These are phyloP conservation scores for Sebastes iracundus DNA, from an alignment of 2,797 vertebrate species.

Conservation along the genomic window DNA sequence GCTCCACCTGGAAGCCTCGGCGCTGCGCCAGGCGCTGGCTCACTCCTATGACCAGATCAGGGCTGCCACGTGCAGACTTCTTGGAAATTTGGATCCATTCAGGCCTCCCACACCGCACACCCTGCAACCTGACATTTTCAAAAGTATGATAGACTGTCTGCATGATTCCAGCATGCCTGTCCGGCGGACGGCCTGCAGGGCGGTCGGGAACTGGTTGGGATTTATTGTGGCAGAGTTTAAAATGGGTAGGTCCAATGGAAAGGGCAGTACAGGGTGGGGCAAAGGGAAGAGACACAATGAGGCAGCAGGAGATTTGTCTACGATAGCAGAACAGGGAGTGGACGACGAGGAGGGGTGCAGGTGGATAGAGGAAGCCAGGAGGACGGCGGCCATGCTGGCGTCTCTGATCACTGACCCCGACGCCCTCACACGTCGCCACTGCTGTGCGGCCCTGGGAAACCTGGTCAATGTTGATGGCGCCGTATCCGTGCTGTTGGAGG, in stretches of 20 bases:
- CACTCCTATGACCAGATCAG: conserved; percentile 82
- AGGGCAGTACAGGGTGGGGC: background rate
- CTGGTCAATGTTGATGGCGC: conserved; percentile 69
- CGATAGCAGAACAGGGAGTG: background rate
- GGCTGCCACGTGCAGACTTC: conserved; percentile 85
- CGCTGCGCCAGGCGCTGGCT: conserved; percentile 79
- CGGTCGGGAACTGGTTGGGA: conserved; percentile 82
- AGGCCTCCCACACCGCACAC: background rate
- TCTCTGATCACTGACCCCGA: conserved; percentile 83
- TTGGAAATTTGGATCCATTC: conserved; percentile 82
- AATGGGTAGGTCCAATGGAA: background rate
- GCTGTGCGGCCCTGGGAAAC: conserved; percentile 87
- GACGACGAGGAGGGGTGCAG: conserved; percentile 18
- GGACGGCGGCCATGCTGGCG: conserved; percentile 71
- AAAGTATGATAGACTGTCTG: conserved; percentile 67
- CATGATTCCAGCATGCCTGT: conserved; percentile 68
- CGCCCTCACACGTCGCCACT: conserved; percentile 85
- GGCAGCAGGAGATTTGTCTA: conserved; percentile 4
- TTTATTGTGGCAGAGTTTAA: conserved; percentile 42
- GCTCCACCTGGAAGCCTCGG: conserved; percentile 60
- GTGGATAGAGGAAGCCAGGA: conserved; percentile 73
- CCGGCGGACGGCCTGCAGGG: conserved; percentile 74
- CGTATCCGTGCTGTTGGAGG: conserved; percentile 76
- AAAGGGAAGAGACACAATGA: conserved; percentile 15
- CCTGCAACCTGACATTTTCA: conserved; percentile 64